These are phyloP conservation scores for Bradypus variegatus DNA, from an alignment of 2,797 vertebrate species.

Conservation along the genomic window DNA sequence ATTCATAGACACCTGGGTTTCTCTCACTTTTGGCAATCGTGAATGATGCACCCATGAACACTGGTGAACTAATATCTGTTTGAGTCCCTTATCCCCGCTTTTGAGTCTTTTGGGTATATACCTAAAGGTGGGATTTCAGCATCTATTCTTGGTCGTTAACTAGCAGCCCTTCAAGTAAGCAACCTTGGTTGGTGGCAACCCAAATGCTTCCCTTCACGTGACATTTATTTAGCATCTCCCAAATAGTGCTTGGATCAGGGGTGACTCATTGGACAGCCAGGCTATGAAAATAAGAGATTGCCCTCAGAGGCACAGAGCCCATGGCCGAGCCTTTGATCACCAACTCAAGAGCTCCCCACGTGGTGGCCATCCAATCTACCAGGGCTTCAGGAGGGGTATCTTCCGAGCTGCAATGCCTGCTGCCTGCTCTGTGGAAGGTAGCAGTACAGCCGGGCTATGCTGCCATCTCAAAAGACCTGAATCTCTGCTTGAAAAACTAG, in stretches of 20 bases:
- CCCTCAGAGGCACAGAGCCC: background rate
- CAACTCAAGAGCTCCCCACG: background rate
- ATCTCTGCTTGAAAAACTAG: background rate
- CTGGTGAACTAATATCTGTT: too few relatives aligned
- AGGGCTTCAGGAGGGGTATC: background rate
- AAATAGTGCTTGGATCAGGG: background rate
- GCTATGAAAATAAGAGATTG: background rate
- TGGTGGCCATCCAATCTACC: too few relatives aligned
- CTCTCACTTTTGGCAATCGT: too few relatives aligned
- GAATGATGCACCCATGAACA: too few relatives aligned
- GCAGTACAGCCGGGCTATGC: background rate
- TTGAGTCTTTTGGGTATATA: too few relatives aligned
- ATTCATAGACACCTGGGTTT: too few relatives aligned
- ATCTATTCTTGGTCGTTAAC: background rate
- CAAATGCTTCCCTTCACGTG: rapidly evolving
- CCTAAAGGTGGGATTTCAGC: too few relatives aligned
- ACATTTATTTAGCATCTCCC: too few relatives aligned
- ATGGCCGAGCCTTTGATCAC: background rate
- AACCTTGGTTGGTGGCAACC: background rate
- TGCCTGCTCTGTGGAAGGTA: background rate
- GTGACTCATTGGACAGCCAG: background rate
- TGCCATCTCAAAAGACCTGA: background rate
- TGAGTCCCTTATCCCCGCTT: too few relatives aligned
- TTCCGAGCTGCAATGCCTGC: rapidly evolving
- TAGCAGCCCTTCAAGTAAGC: background rate